Conservation (phyloP, 2,113 vertebrate species). For the Chloebia gouldiae region DNA sequence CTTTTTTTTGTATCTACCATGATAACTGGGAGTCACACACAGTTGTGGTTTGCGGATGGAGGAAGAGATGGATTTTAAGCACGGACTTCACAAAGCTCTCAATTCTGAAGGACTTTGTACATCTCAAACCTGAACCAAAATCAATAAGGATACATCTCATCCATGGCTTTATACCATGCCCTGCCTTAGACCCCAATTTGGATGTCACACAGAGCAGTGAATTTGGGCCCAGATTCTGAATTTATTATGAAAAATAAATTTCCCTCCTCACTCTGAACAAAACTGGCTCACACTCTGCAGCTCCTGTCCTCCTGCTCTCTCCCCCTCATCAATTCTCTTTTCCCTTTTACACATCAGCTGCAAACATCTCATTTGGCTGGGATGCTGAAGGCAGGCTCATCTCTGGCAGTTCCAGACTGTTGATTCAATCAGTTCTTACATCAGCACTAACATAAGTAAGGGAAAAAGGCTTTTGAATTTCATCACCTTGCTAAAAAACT, state of each 20-base stretch:
- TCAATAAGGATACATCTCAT: background rate
- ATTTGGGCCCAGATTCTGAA: background rate
- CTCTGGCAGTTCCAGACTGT: constrained; percentile 51
- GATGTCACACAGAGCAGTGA: background rate
- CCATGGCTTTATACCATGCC: background rate
- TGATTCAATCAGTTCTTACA: constrained; percentile 53
- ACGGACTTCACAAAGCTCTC: background rate
- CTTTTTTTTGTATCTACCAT: background rate
- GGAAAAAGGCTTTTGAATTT: constrained; percentile 28
- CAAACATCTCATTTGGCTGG: constrained; percentile 52
- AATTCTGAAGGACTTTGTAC: background rate
- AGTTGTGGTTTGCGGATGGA: background rate
- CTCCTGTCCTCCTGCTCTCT: constrained; percentile 13
- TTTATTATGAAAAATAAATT: background rate
- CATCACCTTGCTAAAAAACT: constrained; percentile 37
- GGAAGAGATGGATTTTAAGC: background rate
- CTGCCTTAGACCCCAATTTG: background rate
- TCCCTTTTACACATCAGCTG: constrained; percentile 59
- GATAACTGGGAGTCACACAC: background rate
- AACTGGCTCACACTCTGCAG: background rate
- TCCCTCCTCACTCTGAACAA: background rate
- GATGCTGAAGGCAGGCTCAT: constrained; percentile 42
- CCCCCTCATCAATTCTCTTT: constrained; percentile 22
- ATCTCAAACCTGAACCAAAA: background rate
- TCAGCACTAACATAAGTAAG: constrained; percentile 21